Evolutionary conservation across 2,888 invertebrate genomes (phyloP).

Genomic region (Cylindroiulus punctatus): DNA sequence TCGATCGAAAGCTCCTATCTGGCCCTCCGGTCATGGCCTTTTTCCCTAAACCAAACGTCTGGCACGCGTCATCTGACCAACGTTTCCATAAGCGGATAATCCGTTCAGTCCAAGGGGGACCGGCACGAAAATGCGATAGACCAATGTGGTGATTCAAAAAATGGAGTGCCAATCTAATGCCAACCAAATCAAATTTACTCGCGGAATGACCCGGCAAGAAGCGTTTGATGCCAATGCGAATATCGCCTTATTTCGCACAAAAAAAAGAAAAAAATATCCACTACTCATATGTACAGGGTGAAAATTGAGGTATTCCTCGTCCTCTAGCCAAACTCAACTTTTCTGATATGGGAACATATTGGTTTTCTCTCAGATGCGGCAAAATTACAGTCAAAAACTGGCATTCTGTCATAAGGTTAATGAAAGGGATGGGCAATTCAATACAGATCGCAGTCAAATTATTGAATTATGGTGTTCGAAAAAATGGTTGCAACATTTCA

Average conservation of each 20-base stretch:
- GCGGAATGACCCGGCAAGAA: conserved; percentile 39
- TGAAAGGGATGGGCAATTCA: too few species aligned
- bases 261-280: neutral
- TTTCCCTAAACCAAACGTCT: conserved; percentile 28
- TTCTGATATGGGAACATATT: too few species aligned
- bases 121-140: conserved; percentile 36
- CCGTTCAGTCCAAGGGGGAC: conserved; percentile 23
- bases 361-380: neutral
- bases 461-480: too few species aligned
- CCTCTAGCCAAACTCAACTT: too few species aligned
- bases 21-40: conserved; percentile 44
- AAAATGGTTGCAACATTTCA: neutral
- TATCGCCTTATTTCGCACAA: neutral
- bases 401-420: too few species aligned
- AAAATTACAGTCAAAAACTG: too few species aligned
- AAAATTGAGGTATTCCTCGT: neutral
- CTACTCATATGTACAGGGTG: neutral
- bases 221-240: conserved; percentile 16
- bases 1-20: neutral
- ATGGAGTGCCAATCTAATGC: conserved; percentile 49
- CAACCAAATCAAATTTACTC: conserved; percentile 42
- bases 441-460: too few species aligned
- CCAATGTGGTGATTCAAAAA: conserved; percentile 48
- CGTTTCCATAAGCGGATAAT: conserved; percentile 35
- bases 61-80: conserved; percentile 39